These are phyloP conservation scores for Pangasianodon hypophthalmus DNA, from an alignment of 2,113 vertebrate species.

Conservation along the genomic window DNA sequence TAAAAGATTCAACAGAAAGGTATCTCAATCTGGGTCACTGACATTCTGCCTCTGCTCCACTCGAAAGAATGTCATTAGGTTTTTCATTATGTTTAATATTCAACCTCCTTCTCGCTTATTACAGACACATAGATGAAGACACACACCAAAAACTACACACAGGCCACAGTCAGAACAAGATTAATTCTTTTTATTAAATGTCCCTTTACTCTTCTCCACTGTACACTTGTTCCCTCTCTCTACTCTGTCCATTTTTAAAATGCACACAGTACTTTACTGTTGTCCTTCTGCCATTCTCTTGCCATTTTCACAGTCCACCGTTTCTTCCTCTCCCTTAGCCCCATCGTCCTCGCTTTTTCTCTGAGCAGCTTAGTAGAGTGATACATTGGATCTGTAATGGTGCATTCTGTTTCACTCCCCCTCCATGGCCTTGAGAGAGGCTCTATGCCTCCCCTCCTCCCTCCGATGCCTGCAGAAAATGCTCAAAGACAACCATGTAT, in stretches of 20 bases:
- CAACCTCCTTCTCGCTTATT: constrained; percentile 44
- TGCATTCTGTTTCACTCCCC: constrained; percentile 47
- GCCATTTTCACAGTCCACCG: neutral
- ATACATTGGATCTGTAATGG: constrained; percentile 28
- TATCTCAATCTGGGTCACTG: constrained; percentile 63
- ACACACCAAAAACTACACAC: neutral
- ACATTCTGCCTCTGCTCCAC: constrained; percentile 55
- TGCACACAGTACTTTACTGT: neutral
- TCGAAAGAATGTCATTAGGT: constrained; percentile 59
- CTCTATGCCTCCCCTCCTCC: constrained; percentile 36
- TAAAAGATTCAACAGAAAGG: constrained; percentile 64
- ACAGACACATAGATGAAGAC: constrained; percentile 24
- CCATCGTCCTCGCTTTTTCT: neutral
- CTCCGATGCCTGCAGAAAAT: constrained; percentile 26
- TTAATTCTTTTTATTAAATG: constrained; percentile 53
- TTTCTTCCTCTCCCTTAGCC: constrained; percentile 3
- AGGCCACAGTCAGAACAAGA: constrained; percentile 31
- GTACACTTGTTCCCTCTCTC: neutral
- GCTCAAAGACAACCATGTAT: constrained; percentile 37
- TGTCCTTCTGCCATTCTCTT: neutral
- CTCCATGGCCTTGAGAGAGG: constrained; percentile 44
- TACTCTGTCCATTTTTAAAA: neutral
- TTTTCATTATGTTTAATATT: constrained; percentile 63
- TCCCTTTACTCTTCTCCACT: constrained; percentile 16
- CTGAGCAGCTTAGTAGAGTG: neutral